phyloP scores from a whole-genome alignment of 2,113 vertebrate species.

The Etheostoma spectabile region DNA sequence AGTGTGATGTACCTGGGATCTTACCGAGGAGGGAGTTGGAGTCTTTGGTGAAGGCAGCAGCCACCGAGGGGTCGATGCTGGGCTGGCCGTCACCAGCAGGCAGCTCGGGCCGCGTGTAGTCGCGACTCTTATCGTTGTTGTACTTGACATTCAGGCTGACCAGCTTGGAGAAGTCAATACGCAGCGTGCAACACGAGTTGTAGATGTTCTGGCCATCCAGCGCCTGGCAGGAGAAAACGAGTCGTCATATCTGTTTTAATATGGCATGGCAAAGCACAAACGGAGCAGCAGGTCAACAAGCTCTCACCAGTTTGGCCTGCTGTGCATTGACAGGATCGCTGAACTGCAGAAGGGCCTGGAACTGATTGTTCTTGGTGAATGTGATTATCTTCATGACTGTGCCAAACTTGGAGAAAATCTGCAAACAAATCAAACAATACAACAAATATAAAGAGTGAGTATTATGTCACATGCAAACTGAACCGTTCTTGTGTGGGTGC shows the following conservation, averaged over 20 bases:
- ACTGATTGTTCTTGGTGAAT: constrained; percentile 99
- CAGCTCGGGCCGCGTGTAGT: constrained; percentile 97
- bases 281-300: background rate
- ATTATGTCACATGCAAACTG: background rate
- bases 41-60: constrained; percentile 94
- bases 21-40: constrained; percentile 96
- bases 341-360: constrained; percentile 97
- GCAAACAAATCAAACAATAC: constrained; percentile 44
- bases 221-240: constrained; percentile 79
- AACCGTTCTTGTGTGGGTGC: background rate
- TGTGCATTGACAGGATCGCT: constrained; percentile 95
- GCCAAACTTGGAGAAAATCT: constrained; percentile 99
- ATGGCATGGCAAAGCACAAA: background rate
- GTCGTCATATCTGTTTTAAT: background rate
- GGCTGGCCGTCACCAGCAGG: constrained; percentile 96
- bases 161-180: constrained; percentile 98
- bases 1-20: constrained; percentile 82
- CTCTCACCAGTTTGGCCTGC: constrained; percentile 95
- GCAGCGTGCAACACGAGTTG: constrained; percentile 97
- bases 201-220: constrained; percentile 99
- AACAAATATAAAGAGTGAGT: constrained; percentile 27
- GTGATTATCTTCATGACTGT: constrained; percentile 99
- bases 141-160: constrained; percentile 99
- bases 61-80: constrained; percentile 89
- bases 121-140: constrained; percentile 99